Evolutionary conservation across 1,140 invertebrate species (phyloP).

Genomic region (Drosophila asahinai): DNA sequence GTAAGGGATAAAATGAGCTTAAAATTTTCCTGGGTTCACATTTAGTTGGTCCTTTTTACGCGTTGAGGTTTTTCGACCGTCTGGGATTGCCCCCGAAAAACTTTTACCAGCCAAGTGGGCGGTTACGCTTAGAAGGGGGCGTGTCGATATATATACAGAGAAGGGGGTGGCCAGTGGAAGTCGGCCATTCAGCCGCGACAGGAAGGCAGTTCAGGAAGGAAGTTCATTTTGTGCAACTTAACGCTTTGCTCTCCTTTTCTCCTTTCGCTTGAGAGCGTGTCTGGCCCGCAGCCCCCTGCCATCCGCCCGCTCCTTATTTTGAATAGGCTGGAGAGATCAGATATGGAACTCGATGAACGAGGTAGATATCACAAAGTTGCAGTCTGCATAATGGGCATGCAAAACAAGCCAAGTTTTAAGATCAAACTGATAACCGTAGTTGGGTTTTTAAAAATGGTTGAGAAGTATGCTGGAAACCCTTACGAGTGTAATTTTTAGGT

Average conservation of each 20-base stretch:
- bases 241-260: conserved; percentile 47
- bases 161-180: conserved; percentile 15
- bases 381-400: neutral
- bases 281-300: conserved; percentile 27
- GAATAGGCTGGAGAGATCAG: conserved; percentile 47
- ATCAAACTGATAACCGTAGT: neutral
- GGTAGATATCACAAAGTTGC: conserved; percentile 2
- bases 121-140: conserved; percentile 37
- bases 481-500: neutral
- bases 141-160: neutral
- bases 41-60: conserved; percentile 40
- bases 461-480: neutral
- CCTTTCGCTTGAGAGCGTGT: conserved; percentile 12
- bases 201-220: conserved; percentile 66
- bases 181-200: conserved; percentile 60
- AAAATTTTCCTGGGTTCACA: conserved; percentile 52
- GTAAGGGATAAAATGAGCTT: conserved; percentile 63
- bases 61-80: conserved; percentile 50
- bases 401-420: conserved; percentile 2
- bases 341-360: conserved; percentile 40
- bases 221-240: conserved; percentile 79
- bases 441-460: neutral
- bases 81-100: conserved; percentile 49
- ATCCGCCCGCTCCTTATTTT: neutral
- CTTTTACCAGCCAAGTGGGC: conserved; percentile 36